phyloP scores from a whole-genome alignment of 1,140 invertebrate species.

The Trinorchestia longiramus region DNA sequence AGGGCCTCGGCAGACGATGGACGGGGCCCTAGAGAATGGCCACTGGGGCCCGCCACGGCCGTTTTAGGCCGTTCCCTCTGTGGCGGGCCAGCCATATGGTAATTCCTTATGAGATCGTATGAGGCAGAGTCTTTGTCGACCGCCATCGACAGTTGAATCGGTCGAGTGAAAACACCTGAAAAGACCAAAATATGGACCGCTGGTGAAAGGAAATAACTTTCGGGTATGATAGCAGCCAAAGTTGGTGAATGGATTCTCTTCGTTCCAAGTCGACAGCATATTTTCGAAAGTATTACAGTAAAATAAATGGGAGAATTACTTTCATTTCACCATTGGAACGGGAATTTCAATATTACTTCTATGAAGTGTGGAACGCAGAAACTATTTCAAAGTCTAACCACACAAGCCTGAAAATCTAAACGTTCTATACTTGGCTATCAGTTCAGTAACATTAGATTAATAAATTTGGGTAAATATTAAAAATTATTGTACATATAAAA shows the following conservation, averaged over 20 bases:
- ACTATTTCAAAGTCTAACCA: no score
- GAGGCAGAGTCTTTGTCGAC: not conserved
- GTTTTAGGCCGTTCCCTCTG: slow-evolving; percentile 42
- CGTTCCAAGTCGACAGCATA: not conserved
- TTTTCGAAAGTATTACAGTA: not conserved
- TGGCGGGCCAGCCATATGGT: slow-evolving; percentile 47
- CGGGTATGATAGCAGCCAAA: not conserved
- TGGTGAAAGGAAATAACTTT: not conserved
- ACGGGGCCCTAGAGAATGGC: not conserved
- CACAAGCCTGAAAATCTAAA: no score
- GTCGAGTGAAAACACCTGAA: slow-evolving; percentile 41
- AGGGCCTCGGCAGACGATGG: not conserved
- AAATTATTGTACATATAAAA: no score
- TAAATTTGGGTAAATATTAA: no score
- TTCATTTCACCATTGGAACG: not conserved
- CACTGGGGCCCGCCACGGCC: not conserved
- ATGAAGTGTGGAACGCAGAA: not conserved
- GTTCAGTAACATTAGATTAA: no score
- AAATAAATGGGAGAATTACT: not conserved
- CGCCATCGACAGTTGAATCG: slow-evolving; percentile 38
- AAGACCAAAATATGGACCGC: not conserved
- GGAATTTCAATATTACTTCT: not conserved
- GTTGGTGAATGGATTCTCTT: not conserved
- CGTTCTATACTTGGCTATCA: no score
- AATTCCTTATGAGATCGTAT: slow-evolving; percentile 41